Conservation (phyloP, 2,888 invertebrate species). For the Stramonita haemastoma region DNA sequence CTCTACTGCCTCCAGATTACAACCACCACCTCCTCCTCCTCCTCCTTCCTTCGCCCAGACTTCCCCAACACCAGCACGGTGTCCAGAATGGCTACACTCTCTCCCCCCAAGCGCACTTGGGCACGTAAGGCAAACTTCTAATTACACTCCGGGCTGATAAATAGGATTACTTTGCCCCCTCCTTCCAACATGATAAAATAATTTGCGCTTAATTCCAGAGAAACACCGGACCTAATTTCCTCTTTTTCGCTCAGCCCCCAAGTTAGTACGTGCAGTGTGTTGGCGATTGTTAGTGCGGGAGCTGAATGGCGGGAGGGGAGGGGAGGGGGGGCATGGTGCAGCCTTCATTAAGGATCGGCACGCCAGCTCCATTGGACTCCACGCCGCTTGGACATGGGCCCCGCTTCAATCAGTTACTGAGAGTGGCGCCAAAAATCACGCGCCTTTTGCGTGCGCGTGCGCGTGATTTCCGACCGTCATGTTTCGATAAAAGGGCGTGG, state of each 20-base stretch:
- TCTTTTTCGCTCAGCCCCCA: slow-evolving; percentile 38
- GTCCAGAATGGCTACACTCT: slow-evolving; percentile 10
- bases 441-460: slow-evolving; percentile 47
- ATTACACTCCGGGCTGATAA: slow-evolving; percentile 48
- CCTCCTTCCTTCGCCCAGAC: background rate
- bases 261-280: slow-evolving; percentile 47
- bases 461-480: slow-evolving; percentile 46
- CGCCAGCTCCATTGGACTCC: slow-evolving; percentile 37
- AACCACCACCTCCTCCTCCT: background rate
- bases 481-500: slow-evolving; percentile 46
- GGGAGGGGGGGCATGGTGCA: slow-evolving; percentile 42
- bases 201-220: slow-evolving; percentile 50
- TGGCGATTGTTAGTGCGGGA: slow-evolving; percentile 45
- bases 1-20: background rate
- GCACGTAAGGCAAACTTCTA: slow-evolving; percentile 49
- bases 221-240: slow-evolving; percentile 51
- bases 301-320: slow-evolving; percentile 41
- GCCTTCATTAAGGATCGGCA: slow-evolving; percentile 46
- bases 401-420: slow-evolving; percentile 36
- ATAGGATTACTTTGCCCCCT: slow-evolving; percentile 45
- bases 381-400: slow-evolving; percentile 36
- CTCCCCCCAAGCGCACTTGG: slow-evolving; percentile 34
- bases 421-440: slow-evolving; percentile 42
- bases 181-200: slow-evolving; percentile 48
- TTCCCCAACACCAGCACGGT: background rate